These are phyloP conservation scores for Junonia oenone DNA, from an alignment of 2,888 invertebrate species.

Conservation along the genomic window DNA sequence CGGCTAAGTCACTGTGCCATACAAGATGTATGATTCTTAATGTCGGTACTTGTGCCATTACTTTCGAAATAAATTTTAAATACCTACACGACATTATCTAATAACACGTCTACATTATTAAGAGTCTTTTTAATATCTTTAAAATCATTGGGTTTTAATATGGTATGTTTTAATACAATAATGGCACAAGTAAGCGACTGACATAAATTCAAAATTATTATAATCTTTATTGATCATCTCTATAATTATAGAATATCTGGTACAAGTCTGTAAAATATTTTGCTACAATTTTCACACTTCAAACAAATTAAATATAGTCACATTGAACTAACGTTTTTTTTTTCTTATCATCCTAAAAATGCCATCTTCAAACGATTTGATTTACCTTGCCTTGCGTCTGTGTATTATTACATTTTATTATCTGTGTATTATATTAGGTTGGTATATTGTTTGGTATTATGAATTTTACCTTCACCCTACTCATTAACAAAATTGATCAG, in stretches of 20 bases:
- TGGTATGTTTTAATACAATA: too few species aligned
- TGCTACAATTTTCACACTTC: slow-evolving; percentile 52
- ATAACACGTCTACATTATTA: not conserved
- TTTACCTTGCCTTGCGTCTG: too few species aligned
- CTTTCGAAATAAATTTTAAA: not conserved
- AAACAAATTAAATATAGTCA: slow-evolving; percentile 71
- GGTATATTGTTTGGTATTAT: too few species aligned
- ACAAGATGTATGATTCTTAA: slow-evolving; percentile 1
- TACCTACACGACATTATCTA: not conserved
- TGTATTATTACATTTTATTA: too few species aligned
- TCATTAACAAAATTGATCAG: too few species aligned
- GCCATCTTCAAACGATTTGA: too few species aligned
- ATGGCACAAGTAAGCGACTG: not conserved
- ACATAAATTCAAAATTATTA: slow-evolving; percentile 1
- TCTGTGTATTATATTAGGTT: too few species aligned
- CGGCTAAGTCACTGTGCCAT: slow-evolving; percentile 27
- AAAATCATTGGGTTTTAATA: too few species aligned
- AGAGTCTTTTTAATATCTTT: not conserved
- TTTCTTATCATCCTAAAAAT: not conserved
- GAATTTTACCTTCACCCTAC: too few species aligned
- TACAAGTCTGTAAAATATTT: slow-evolving; percentile 33
- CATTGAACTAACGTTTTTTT: slow-evolving; percentile 38
- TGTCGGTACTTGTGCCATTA: not conserved
- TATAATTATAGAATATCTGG: slow-evolving; percentile 9
- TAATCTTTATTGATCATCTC: slow-evolving; percentile 8